Base-by-base conservation (phyloP, 2,888 invertebrate species). In the Agrotis segetum region DNA sequence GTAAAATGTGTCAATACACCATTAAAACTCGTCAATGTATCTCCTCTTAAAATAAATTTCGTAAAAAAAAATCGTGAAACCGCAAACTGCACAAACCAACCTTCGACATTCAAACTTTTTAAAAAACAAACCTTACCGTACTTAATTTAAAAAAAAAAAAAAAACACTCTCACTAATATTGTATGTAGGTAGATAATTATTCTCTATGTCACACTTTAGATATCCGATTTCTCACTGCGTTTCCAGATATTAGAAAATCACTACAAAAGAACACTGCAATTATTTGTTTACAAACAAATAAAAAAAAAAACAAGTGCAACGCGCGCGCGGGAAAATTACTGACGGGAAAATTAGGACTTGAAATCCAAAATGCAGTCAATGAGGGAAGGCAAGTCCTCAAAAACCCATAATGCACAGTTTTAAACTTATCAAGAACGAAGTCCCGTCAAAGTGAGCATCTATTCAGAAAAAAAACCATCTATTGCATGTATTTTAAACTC, bases 201-300 rank as follows among this genome's bases (percentile, higher is more conserved):
- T 61, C 49, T 61, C 55, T 13, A 53, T 21, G 59, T 16, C 46
- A 58, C 83, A 71, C 66, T 74, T 68, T 50, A 49, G 13, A n/a
- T 3, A 62, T 58, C 55, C 53, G 67, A 68, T 77, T 83, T 81
- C 74, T 63, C 77, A 78, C 78, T 63, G n/a, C 19, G 64, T 71
- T 78, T 73, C 78, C 60, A 76, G 50, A 75, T 67, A 73, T 76
- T 77, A 81, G 68, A 83, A 85, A 76, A 74, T 59, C 61, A 65
- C 52, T 47, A 19, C 21, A 49, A 64, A 9, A 52, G 34, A 71
- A 66, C 52, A 67, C 65, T 29, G 50, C 34, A 47, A 79, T n/a
- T 50, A 52, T 53, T 74, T 83, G 71, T 81, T 83, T 71, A 81
- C 67, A 64, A 78, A 77, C 73, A 79, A 67, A 40, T 40, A 1